Percentiles rank a stretch among this genome's conserved stretches.
These are phyloP conservation scores for Petrocephalus microphthalmus DNA, from an alignment of 2,113 vertebrate species.

Conservation along the genomic window DNA sequence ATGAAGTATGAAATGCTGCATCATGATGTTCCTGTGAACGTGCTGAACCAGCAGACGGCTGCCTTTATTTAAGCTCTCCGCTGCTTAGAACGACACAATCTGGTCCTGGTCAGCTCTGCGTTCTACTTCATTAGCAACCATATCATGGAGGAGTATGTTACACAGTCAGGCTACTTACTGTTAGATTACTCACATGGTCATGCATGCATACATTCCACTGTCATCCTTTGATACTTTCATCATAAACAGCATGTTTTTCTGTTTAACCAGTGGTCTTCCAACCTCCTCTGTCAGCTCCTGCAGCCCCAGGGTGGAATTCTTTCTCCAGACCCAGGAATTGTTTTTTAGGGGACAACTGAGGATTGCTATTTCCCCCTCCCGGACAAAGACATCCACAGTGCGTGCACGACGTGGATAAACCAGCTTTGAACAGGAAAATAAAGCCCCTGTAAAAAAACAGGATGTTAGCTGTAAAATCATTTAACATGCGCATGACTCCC, in stretches of 20 bases:
- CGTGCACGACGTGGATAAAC: background rate
- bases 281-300: conserved; percentile 16
- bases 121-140: background rate
- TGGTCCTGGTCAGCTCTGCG: background rate
- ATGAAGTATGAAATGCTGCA: background rate
- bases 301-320: background rate
- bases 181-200: background rate
- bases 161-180: background rate
- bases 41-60: background rate
- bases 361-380: conserved; percentile 34
- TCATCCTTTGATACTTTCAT: background rate
- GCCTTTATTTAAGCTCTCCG: background rate
- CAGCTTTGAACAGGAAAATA: background rate
- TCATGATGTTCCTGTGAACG: background rate
- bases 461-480: background rate
- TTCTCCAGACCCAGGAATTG: conserved; percentile 31
- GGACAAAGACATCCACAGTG: background rate
- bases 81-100: background rate
- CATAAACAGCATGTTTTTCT: background rate
- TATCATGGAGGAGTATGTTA: background rate
- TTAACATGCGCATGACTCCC: background rate
- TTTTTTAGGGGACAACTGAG: conserved; percentile 16
- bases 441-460: background rate
- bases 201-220: background rate
- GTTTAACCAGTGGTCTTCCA: background rate